A percentile compares a stretch with the other conserved stretches of the same genome.
phyloP scores from a whole-genome alignment of 37 sponge, comb jelly and placozoan genomes.

The Theonella swinhoei region DNA sequence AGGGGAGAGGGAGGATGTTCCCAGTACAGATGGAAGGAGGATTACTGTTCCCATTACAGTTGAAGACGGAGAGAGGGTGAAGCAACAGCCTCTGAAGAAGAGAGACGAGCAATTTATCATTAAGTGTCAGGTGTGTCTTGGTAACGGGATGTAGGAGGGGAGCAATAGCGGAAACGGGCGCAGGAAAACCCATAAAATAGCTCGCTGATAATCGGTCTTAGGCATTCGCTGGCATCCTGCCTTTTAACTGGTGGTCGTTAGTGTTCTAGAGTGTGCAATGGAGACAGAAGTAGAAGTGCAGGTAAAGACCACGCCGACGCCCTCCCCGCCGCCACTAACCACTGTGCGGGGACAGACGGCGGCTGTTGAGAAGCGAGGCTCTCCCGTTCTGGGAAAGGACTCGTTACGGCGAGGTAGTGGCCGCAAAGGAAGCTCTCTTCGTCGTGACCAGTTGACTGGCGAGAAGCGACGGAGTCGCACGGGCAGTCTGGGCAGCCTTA shows the following conservation, averaged over 20 bases:
- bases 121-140: neutral
- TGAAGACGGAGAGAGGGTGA: neutral
- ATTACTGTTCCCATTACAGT: neutral
- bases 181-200: too few relatives aligned
- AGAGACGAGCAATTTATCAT: neutral
- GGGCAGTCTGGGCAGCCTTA: neutral
- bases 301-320: neutral
- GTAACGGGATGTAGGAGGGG: too few relatives aligned
- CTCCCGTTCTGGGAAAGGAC: neutral
- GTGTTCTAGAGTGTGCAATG: too few relatives aligned
- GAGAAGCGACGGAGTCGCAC: conserved; percentile 8
- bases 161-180: too few relatives aligned
- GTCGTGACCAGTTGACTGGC: conserved; percentile 30
- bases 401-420: neutral
- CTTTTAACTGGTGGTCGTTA: too few relatives aligned
- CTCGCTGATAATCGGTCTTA: too few relatives aligned
- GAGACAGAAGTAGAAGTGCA: neutral
- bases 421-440: neutral
- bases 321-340: neutral
- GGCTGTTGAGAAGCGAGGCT: neutral
- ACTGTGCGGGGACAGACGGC: neutral
- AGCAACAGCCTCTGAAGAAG: neutral
- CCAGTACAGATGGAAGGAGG: neutral
- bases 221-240: too few relatives aligned
- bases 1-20: neutral